A percentile compares a stretch with the other conserved stretches of the same genome.
Evolutionary conservation across 1,140 invertebrate species (phyloP).

Genomic region (Nephila pilipes): DNA sequence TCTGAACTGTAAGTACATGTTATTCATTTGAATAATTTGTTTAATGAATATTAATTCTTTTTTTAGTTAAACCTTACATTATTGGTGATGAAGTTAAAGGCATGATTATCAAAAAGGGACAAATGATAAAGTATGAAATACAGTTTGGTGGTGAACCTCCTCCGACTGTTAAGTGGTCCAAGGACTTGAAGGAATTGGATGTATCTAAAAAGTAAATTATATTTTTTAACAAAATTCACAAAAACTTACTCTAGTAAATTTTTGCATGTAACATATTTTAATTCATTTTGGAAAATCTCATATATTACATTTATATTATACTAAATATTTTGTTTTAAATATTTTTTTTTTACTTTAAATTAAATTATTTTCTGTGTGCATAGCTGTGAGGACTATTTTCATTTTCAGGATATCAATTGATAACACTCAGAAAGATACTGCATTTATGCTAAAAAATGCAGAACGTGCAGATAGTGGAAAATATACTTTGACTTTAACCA

Average conservation of each 20-base stretch:
- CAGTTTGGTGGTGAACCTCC: constrained; percentile 97
- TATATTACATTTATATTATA: background rate
- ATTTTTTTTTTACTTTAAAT: background rate
- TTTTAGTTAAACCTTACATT: constrained; percentile 94
- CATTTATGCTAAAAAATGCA: constrained; percentile 92
- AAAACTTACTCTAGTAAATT: too few relatives aligned
- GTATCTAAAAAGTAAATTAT: constrained; percentile 69
- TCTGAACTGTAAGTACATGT: too few relatives aligned
- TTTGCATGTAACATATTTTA: background rate
- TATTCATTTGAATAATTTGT: too few relatives aligned
- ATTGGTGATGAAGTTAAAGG: constrained; percentile 92
- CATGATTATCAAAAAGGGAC: constrained; percentile 95
- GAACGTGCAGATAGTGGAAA: constrained; percentile 93
- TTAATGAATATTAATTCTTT: background rate
- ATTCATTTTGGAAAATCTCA: background rate
- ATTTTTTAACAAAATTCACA: background rate
- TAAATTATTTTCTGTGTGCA: background rate
- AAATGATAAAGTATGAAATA: constrained; percentile 95
- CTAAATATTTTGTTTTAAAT: background rate
- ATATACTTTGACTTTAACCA: constrained; percentile 92
- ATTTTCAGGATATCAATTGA: constrained; percentile 71
- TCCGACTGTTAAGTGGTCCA: constrained; percentile 92
- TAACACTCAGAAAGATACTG: constrained; percentile 89
- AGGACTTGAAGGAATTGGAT: constrained; percentile 82
- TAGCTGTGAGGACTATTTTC: background rate